Conservation (phyloP, 2,888 invertebrate species). For the Parasteatoda lunata region DNA sequence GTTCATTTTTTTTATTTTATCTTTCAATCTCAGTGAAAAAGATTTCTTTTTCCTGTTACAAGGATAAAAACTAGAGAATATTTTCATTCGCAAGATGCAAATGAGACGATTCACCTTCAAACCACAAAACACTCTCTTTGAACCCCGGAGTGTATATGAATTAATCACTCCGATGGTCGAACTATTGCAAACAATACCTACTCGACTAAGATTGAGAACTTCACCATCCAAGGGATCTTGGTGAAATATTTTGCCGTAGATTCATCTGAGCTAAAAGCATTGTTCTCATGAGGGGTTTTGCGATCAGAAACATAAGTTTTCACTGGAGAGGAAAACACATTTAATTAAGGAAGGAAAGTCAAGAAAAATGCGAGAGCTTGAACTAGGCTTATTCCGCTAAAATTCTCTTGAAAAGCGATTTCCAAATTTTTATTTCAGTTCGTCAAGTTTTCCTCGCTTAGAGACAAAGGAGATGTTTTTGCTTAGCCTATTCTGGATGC, state of each 20-base stretch:
- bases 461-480: slow-evolving; percentile 28
- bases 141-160: slow-evolving; percentile 22
- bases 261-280: not conserved
- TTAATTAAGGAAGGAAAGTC: slow-evolving; percentile 23
- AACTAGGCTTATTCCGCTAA: slow-evolving; percentile 11
- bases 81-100: slow-evolving; percentile 22
- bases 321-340: slow-evolving; percentile 27
- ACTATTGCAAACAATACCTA: slow-evolving; percentile 31
- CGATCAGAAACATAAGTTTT: slow-evolving; percentile 24
- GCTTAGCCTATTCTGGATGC: slow-evolving; percentile 23
- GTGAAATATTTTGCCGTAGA: too few relatives aligned
- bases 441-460: slow-evolving; percentile 30
- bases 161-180: slow-evolving; percentile 32
- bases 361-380: slow-evolving; percentile 15
- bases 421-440: slow-evolving; percentile 34
- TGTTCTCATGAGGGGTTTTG: slow-evolving; percentile 1
- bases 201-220: slow-evolving; percentile 25
- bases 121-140: not conserved
- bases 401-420: slow-evolving; percentile 15
- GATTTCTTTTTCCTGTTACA: too few relatives aligned
- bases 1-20: too few relatives aligned
- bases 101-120: slow-evolving; percentile 10
- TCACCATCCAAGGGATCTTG: not conserved
- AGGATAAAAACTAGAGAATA: not conserved
- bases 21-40: too few relatives aligned